A percentile compares a stretch with the other conserved stretches of the same genome.
Evolutionary conservation across 2,113 vertebrate genomes (phyloP).

Genomic region (Mesocricetus auratus): DNA sequence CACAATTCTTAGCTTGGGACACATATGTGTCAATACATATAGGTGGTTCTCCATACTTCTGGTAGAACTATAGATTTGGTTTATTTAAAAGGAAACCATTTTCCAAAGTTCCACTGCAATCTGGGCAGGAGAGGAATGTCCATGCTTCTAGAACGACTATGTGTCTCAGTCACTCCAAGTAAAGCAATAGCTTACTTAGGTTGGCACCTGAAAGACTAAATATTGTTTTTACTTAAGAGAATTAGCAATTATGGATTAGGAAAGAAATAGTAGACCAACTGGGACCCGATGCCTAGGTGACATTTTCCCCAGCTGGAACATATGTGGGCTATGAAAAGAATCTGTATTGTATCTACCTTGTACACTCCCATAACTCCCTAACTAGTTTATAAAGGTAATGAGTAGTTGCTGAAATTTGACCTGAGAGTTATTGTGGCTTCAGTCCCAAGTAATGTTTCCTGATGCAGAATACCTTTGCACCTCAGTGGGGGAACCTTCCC

Average conservation of each 20-base stretch:
- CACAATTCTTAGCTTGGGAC: background rate
- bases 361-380: background rate
- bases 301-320: constrained; percentile 68
- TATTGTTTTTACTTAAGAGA: constrained; percentile 81
- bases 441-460: background rate
- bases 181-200: constrained; percentile 74
- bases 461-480: background rate
- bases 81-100: constrained; percentile 30
- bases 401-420: constrained; percentile 75
- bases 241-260: constrained; percentile 76
- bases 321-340: constrained; percentile 65
- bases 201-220: constrained; percentile 75
- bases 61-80: background rate
- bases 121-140: constrained; percentile 56
- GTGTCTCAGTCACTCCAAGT: constrained; percentile 66
- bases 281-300: constrained; percentile 53
- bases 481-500: background rate
- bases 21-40: background rate
- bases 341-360: constrained; percentile 41
- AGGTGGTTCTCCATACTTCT: background rate
- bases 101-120: constrained; percentile 65
- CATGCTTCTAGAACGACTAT: constrained; percentile 50
- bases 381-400: constrained; percentile 78
- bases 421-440: constrained; percentile 54
- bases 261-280: constrained; percentile 68